These are phyloP conservation scores for Zhengitettix transpicula DNA, from an alignment of 2,888 invertebrate species.

Conservation along the genomic window DNA sequence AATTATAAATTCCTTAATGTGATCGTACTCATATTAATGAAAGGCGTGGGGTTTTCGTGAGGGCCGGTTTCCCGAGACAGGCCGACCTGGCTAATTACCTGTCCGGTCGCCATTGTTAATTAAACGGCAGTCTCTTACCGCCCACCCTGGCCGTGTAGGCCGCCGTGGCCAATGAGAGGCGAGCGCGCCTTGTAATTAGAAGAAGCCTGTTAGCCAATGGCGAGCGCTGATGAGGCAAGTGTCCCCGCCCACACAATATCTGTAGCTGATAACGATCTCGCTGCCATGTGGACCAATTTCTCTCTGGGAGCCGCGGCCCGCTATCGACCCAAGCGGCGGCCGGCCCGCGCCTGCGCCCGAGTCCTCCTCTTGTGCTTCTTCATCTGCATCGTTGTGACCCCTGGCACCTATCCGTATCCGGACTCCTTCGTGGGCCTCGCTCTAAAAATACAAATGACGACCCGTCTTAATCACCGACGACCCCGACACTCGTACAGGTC, in stretches of 20 bases:
- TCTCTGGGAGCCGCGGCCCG: too few relatives aligned
- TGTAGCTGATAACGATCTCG: neutral
- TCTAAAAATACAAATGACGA: too few relatives aligned
- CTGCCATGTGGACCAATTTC: neutral
- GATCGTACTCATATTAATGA: too few relatives aligned
- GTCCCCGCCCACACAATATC: neutral
- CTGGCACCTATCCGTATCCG: too few relatives aligned
- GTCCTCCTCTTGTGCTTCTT: neutral
- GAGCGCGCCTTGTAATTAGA: neutral
- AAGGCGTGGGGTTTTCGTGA: too few relatives aligned
- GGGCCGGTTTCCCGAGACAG: neutral
- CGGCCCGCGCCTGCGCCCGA: too few relatives aligned
- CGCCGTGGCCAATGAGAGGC: neutral
- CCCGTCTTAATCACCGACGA: too few relatives aligned
- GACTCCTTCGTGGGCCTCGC: too few relatives aligned
- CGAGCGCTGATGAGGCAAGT: neutral
- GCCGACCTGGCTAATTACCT: neutral
- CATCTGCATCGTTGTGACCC: neutral
- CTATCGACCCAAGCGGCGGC: too few relatives aligned
- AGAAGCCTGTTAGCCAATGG: neutral
- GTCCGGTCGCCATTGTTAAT: neutral
- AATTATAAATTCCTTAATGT: too few relatives aligned
- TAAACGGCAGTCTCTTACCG: neutral
- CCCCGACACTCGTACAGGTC: too few relatives aligned
- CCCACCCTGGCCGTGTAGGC: neutral